Evolutionary conservation across 2,888 invertebrate species (phyloP), one percentile per base, ranked within the genome.

Genomic region (Helicoverpa assulta): DNA sequence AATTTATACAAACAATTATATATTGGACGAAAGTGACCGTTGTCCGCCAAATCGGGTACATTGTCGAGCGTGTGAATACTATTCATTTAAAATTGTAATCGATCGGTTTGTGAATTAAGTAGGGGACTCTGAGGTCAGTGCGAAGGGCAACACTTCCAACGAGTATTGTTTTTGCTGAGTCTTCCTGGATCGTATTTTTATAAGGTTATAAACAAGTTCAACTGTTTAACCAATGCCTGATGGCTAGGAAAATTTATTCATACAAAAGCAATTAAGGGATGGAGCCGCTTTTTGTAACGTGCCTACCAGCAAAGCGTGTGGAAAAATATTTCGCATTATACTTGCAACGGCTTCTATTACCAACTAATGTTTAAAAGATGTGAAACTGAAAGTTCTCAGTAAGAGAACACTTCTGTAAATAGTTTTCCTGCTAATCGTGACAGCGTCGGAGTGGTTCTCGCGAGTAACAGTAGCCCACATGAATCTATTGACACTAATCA

Each of bases 41-140:
- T 91, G 88, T 73, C 79, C 86, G 87, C 86, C 86, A 86, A 88
- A 87, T 85, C 88, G 85, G 74, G 81, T 88, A 89, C 90, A 88
- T 90, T 90, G 92, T 91, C 85, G 87, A 85, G 85, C 90, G 91
- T 92, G 92, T 92, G 94, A 93, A 94, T 88, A 83, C 87, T 90
- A 89, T 89, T 90, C 82, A 94, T 94, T 94, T 93, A 89, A 90
- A 88, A 93, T 94, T 90, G 89, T 94, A 94, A 94, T 94, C 83
- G 86, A 84, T 82, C 78, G 85, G 60, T 69, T 66, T 63, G 86
- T 86, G 90, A 89, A 88, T 85, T 88, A 88, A 88, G 76, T 80
- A 85, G 88, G 88, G 73, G 86, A 80, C 84, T 67, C 57, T 55
- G 85, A 82, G 92, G 92, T 90, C 91, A 90, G 84, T 85, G 89